phyloP scores from a whole-genome alignment of 2,888 invertebrate species.

The Pasiphila rectangulata region DNA sequence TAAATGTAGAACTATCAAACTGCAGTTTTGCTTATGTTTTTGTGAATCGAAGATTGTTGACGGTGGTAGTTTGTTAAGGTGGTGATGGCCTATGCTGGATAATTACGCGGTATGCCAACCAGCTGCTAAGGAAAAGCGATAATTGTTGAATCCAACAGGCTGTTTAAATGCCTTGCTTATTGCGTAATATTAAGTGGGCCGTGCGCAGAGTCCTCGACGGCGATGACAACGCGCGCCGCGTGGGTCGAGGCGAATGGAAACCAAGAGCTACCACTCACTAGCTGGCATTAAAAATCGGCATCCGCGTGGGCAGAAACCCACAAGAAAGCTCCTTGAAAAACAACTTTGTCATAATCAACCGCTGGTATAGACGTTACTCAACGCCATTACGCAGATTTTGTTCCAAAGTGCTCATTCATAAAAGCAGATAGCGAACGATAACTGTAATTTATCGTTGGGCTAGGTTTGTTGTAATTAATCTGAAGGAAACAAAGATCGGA shows the following conservation, averaged over 20 bases:
- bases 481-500: slow-evolving; percentile 16
- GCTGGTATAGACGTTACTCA: slow-evolving; percentile 48
- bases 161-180: slow-evolving; percentile 34
- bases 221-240: slow-evolving; percentile 45
- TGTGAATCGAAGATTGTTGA: too few relatives aligned
- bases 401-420: slow-evolving; percentile 43
- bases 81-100: not conserved
- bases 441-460: slow-evolving; percentile 19
- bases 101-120: not conserved
- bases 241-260: slow-evolving; percentile 52
- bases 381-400: slow-evolving; percentile 42
- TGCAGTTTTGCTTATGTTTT: too few relatives aligned
- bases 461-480: slow-evolving; percentile 24
- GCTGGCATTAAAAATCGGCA: slow-evolving; percentile 49
- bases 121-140: slow-evolving; percentile 1
- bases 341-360: slow-evolving; percentile 46
- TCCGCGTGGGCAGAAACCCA: slow-evolving; percentile 59
- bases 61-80: not conserved
- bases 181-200: slow-evolving; percentile 38
- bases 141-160: slow-evolving; percentile 17
- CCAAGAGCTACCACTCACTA: slow-evolving; percentile 35
- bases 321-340: slow-evolving; percentile 57
- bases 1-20: too few relatives aligned
- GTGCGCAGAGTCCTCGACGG: slow-evolving; percentile 63
- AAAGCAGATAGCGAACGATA: slow-evolving; percentile 24